phyloP scores from a whole-genome alignment of 2,888 invertebrate species.

The Eristalis tenax region DNA sequence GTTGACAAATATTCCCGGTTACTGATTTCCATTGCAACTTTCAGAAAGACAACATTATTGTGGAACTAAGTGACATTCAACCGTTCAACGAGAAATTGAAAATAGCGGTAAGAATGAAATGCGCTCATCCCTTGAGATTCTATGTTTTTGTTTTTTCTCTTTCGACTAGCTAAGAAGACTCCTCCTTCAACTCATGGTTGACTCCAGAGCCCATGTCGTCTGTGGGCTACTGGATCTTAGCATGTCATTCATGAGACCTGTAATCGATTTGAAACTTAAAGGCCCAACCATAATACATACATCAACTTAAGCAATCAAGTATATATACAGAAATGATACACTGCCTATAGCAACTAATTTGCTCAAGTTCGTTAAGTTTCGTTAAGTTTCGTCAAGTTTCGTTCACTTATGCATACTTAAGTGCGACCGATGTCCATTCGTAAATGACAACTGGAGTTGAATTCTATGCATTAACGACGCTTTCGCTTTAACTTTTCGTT shows the following conservation, averaged over 20 bases:
- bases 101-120: constrained; percentile 63
- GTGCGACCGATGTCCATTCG: too few relatives aligned
- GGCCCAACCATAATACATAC: too few relatives aligned
- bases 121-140: too few relatives aligned
- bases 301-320: too few relatives aligned
- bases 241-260: constrained; percentile 73
- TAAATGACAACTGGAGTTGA: too few relatives aligned
- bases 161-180: constrained; percentile 45
- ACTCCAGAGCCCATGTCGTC: constrained; percentile 73
- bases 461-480: too few relatives aligned
- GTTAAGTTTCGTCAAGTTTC: too few relatives aligned
- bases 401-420: too few relatives aligned
- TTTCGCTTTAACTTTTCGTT: too few relatives aligned
- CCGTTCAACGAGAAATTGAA: constrained; percentile 65
- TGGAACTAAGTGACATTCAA: constrained; percentile 68
- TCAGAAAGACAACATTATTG: constrained; percentile 71
- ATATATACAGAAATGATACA: too few relatives aligned
- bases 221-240: constrained; percentile 72
- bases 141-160: background rate
- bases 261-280: constrained; percentile 28
- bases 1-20: background rate
- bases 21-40: constrained; percentile 7
- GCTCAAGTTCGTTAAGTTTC: too few relatives aligned
- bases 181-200: constrained; percentile 73
- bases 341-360: too few relatives aligned